Evolutionary conservation across 2,797 vertebrate genomes (phyloP), one percentile per base, ranked within the genome.

Genomic region (Acanthurus leucopareius): DNA sequence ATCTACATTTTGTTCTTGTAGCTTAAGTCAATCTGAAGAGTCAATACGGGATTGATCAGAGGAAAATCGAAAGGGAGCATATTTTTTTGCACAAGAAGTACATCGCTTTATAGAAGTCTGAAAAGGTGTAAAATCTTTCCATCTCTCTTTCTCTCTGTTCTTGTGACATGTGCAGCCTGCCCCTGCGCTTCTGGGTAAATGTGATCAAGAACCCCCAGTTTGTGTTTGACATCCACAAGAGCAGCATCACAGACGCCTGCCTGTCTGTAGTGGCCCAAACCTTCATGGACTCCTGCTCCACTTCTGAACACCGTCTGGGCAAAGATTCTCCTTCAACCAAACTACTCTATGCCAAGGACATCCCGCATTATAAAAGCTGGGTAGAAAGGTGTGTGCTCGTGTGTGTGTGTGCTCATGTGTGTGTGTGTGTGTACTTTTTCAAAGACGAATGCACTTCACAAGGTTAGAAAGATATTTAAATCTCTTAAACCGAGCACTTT

Each of bases 171-270:
- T 17, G 0, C 88, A 99, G 98, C 93, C 95, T 99, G 25, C 98
- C 98, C 0, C 96, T 99, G 47, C 96, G 98, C 13, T 99, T 99
- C 95, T 99, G 98, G 98, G 98, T 99, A 73, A 99, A 99, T 0
- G 97, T 99, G 57, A 99, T 99, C 92, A 99, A 99, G 92, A 99
- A 99, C 92, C 98, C 97, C 0, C 97, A 99, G 96, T 99, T 99
- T 0, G 98, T 99, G 59, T 99, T 99, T 3, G 98, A 99, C 90
- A 99, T 99, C 89, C 97, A 99, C 86, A 99, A 99, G 87, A 97
- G 94, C 93, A 99, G 97, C 94, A 98, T 99, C 92, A 98, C 98
- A 0, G 98, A 99, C 0, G 97, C 98, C 82, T 99, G 98, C 82
- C 96, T 99, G 20, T 99, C 98, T 0, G 98, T 99, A 5, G 98